A percentile compares a stretch with the other conserved stretches of the same genome.
These are phyloP conservation scores for Craterocephalus amniculus DNA, from an alignment of 2,797 vertebrate species.

Conservation along the genomic window DNA sequence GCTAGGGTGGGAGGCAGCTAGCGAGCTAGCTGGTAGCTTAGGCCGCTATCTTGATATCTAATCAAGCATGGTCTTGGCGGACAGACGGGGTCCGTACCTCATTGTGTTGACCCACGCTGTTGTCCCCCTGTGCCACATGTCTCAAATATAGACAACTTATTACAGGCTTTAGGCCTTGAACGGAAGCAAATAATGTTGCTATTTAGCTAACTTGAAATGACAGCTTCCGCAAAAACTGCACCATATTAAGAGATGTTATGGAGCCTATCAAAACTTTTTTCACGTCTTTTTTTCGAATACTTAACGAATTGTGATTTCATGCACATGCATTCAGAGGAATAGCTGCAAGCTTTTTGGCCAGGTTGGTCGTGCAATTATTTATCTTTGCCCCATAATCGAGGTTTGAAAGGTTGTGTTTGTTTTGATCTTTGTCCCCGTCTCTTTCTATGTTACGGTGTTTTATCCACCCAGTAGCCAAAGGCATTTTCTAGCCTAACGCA, in stretches of 20 bases:
- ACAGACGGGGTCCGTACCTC: conserved; percentile 40
- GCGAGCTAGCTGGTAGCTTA: conserved; percentile 62
- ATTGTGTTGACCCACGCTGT: conserved; percentile 50
- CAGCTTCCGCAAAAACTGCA: conserved; percentile 71
- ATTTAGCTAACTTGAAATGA: conserved; percentile 27
- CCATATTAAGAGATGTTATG: conserved; percentile 13
- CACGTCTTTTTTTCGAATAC: not conserved
- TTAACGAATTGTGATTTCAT: not conserved
- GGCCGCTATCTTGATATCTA: conserved; percentile 79
- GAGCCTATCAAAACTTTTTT: conserved; percentile 27
- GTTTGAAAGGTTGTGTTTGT: conserved; percentile 17
- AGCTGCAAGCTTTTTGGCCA: not conserved
- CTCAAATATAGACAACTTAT: not conserved
- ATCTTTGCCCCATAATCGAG: not conserved
- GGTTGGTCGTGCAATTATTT: not conserved
- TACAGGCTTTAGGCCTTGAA: not conserved
- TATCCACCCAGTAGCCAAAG: not conserved
- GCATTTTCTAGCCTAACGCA: not conserved
- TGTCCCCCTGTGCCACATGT: not conserved
- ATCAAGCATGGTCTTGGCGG: conserved; percentile 72
- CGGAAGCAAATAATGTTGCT: conserved; percentile 11
- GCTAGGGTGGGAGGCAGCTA: conserved; percentile 21
- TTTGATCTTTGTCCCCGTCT: conserved; percentile 18
- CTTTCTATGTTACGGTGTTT: not conserved
- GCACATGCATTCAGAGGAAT: not conserved